phyloP scores from a whole-genome alignment of 2,113 vertebrate genomes.

The Pogonocichla stellata region DNA sequence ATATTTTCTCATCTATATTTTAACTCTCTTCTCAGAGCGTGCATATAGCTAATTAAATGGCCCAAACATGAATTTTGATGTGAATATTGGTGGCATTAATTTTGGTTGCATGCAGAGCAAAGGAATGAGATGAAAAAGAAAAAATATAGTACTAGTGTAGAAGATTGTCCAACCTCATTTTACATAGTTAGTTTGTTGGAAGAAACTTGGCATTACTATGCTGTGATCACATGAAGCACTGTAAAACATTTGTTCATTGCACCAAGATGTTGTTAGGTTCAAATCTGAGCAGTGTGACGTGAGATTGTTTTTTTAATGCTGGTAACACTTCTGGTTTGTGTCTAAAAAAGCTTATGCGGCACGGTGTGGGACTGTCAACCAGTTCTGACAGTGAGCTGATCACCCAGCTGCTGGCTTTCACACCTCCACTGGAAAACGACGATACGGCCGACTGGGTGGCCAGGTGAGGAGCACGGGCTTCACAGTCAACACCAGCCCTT shows the following conservation, averaged over 20 bases:
- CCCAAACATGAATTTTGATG: neutral
- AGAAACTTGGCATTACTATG: neutral
- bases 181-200: neutral
- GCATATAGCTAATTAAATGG: neutral
- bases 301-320: neutral
- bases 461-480: constrained; percentile 75
- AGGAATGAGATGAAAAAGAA: neutral
- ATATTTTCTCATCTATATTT: neutral
- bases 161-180: neutral
- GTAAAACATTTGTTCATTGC: neutral
- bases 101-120: neutral
- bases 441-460: constrained; percentile 94
- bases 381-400: constrained; percentile 98
- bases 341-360: constrained; percentile 86
- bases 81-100: neutral
- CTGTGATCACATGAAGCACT: neutral
- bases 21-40: neutral
- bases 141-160: neutral
- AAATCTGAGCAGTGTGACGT: neutral
- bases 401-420: constrained; percentile 93
- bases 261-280: neutral
- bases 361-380: constrained; percentile 94
- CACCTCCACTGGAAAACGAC: constrained; percentile 90
- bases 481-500: neutral
- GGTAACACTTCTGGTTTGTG: neutral